Percentiles rank a stretch among this genome's conserved stretches.
These are phyloP conservation scores for Dendrolimus pini DNA, from an alignment of 2,888 invertebrate species.

Conservation along the genomic window DNA sequence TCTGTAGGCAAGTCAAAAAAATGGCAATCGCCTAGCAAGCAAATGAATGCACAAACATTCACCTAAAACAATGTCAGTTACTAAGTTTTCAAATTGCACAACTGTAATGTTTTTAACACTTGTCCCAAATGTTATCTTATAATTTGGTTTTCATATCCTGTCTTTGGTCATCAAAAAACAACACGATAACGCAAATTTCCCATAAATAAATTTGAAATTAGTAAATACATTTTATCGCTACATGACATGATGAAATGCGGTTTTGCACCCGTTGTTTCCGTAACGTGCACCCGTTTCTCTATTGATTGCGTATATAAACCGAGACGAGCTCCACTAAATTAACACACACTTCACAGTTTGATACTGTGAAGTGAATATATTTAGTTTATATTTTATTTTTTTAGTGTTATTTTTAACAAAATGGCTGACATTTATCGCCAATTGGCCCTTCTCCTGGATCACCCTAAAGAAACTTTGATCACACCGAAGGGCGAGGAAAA, in stretches of 20 bases:
- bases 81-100: no score
- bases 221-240: no score
- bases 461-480: slow-evolving; percentile 78
- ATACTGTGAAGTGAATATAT: slow-evolving; percentile 47
- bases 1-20: no score
- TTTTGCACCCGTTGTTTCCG: slow-evolving; percentile 30
- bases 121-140: neutral
- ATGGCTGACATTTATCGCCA: slow-evolving; percentile 39
- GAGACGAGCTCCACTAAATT: neutral
- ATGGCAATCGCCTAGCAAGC: no score
- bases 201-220: no score
- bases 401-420: slow-evolving; percentile 17
- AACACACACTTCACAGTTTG: slow-evolving; percentile 53
- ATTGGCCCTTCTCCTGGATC: slow-evolving; percentile 71
- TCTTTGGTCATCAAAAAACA: no score
- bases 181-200: no score
- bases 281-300: slow-evolving; percentile 26
- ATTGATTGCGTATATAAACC: slow-evolving; percentile 22
- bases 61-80: no score
- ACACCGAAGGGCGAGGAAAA: slow-evolving; percentile 78
- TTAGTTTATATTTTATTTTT: slow-evolving; percentile 8
- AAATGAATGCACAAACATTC: no score
- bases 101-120: no score
- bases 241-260: slow-evolving; percentile 15
- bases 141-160: no score